These are phyloP conservation scores for Ictalurus punctatus DNA, from an alignment of 2,113 vertebrate genomes.

Conservation along the genomic window DNA sequence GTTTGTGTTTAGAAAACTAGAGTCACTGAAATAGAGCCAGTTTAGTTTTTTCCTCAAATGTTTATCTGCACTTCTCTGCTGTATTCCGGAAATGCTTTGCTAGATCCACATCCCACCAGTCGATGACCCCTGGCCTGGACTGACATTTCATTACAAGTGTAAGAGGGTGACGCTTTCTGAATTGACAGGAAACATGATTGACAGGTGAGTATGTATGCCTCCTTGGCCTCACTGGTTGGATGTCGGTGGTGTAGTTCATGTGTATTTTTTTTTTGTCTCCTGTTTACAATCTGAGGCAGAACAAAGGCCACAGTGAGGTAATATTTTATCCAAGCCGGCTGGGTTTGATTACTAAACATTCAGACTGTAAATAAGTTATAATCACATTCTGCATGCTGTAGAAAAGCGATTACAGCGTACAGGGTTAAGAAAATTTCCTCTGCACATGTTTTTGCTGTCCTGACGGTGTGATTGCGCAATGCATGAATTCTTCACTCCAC, in stretches of 20 bases:
- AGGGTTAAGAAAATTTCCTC: background rate
- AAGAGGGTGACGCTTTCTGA: background rate
- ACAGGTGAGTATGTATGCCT: background rate
- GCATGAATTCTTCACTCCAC: conserved; percentile 6
- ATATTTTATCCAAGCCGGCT: background rate
- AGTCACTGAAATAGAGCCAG: background rate
- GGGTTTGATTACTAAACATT: background rate
- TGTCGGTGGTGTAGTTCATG: background rate
- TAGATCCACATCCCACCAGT: background rate
- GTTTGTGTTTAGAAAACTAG: background rate
- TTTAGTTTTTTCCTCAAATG: background rate
- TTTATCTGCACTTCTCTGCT: background rate
- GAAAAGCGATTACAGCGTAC: background rate
- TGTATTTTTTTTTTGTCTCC: background rate
- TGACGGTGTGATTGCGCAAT: background rate
- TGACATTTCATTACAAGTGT: background rate
- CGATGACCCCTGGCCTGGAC: background rate
- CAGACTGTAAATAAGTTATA: background rate
- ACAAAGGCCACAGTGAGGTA: background rate
- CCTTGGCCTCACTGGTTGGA: background rate
- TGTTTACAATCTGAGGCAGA: background rate
- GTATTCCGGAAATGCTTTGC: background rate
- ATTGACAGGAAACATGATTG: background rate
- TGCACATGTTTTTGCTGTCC: conserved; percentile 1
- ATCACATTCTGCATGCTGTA: background rate